Conservation (phyloP, 2,888 invertebrate genomes). For the Tachina grossa region DNA sequence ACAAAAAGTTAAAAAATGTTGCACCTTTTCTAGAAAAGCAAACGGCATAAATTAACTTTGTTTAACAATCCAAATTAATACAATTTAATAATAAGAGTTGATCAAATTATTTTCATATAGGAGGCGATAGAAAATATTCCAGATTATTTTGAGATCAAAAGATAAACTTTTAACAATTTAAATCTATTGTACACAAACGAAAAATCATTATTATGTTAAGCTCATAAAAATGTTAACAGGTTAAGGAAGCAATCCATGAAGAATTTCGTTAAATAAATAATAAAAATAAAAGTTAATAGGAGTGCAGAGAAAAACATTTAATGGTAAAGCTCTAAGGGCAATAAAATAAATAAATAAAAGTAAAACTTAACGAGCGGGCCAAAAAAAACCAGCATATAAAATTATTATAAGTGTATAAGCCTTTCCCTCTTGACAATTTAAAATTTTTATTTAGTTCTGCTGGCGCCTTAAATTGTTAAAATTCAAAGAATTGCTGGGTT, state of each 20-base stretch:
- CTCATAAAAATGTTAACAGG: background rate
- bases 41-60: no score
- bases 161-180: slow-evolving; percentile 41
- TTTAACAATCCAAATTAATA: no score
- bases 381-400: background rate
- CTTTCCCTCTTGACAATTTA: background rate
- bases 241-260: background rate
- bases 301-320: background rate
- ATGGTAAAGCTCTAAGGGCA: background rate
- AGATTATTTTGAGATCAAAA: background rate
- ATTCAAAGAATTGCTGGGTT: background rate
- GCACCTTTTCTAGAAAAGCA: no score
- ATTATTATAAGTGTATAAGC: background rate
- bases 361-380: background rate
- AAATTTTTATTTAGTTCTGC: background rate
- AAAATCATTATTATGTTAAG: background rate
- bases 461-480: background rate
- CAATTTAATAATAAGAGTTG: no score
- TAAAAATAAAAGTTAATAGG: background rate
- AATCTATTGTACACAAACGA: slow-evolving; percentile 15
- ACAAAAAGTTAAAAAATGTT: no score
- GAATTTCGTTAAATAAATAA: slow-evolving; percentile 1
- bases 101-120: no score
- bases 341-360: background rate
- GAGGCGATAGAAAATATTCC: background rate